These are phyloP conservation scores for Nothocercus nigrocapillus DNA, from an alignment of 2,113 vertebrate genomes.

Conservation along the genomic window DNA sequence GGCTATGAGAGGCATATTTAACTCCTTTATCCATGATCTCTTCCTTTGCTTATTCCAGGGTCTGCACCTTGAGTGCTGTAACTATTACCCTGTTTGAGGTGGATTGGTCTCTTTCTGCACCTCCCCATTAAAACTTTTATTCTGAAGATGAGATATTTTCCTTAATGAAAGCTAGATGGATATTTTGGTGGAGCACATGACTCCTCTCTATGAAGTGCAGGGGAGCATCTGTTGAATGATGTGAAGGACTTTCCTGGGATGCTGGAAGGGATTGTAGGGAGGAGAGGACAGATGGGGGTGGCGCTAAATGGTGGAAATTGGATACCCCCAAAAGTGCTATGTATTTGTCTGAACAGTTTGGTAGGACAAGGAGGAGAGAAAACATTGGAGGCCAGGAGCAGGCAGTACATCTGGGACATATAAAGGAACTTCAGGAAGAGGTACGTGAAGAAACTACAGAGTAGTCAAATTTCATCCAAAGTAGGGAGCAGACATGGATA, in stretches of 20 bases:
- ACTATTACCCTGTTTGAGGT: neutral
- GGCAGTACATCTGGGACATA: neutral
- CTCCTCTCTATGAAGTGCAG: neutral
- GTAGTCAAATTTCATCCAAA: neutral
- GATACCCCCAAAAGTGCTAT: neutral
- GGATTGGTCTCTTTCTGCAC: neutral
- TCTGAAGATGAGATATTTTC: neutral
- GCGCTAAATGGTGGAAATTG: neutral
- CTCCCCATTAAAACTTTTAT: neutral
- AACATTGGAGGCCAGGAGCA: neutral
- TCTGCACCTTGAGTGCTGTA: neutral
- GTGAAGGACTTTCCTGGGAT: neutral
- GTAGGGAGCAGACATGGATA: neutral
- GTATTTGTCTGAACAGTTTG: neutral
- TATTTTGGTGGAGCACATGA: neutral
- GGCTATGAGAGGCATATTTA: neutral
- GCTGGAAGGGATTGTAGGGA: neutral
- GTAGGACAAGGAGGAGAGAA: neutral
- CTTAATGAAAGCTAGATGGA: neutral
- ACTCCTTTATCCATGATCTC: neutral
- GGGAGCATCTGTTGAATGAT: neutral
- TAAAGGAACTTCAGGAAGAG: neutral
- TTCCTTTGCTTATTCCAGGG: neutral
- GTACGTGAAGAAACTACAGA: neutral
- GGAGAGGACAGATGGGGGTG: neutral